Percentiles rank a stretch among this genome's conserved stretches.
Evolutionary conservation across 2,113 vertebrate genomes (phyloP).

Genomic region (Callocephalon fimbriatum): DNA sequence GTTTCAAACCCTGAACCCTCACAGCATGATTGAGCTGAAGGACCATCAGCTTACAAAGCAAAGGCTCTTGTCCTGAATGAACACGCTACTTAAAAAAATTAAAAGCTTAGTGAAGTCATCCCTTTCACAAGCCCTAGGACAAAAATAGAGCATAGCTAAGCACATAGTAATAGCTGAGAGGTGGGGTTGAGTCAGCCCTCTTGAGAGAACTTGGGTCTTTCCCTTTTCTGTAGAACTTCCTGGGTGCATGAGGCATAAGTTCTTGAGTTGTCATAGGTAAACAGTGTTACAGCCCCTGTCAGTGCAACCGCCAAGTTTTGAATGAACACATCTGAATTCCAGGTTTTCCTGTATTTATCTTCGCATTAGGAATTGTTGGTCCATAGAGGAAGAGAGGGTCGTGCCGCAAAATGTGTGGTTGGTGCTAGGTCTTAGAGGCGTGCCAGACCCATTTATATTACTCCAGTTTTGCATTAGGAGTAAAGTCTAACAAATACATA

Average conservation of each 20-base stretch:
- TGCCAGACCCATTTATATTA: background rate
- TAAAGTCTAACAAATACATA: background rate
- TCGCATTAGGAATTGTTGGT: background rate
- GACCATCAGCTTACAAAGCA: background rate
- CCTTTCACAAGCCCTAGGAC: background rate
- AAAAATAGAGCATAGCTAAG: conserved; percentile 52
- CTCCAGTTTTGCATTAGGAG: background rate
- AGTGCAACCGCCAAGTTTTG: background rate
- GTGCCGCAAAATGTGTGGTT: background rate
- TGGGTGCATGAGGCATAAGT: background rate
- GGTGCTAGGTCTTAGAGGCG: background rate
- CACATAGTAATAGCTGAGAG: background rate
- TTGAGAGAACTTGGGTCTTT: background rate
- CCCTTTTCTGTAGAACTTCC: conserved; percentile 50
- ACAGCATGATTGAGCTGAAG: background rate
- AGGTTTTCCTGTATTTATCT: background rate
- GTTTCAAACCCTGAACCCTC: background rate
- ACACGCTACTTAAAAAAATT: background rate
- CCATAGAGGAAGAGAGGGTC: background rate
- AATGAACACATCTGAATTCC: background rate
- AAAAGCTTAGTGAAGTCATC: conserved; percentile 35
- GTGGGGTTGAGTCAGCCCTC: conserved; percentile 13
- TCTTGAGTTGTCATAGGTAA: background rate
- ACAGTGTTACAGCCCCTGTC: background rate
- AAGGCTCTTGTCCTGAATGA: conserved; percentile 27